phyloP scores from a whole-genome alignment of 2,888 invertebrate species.

The Chrysina gloriosa region DNA sequence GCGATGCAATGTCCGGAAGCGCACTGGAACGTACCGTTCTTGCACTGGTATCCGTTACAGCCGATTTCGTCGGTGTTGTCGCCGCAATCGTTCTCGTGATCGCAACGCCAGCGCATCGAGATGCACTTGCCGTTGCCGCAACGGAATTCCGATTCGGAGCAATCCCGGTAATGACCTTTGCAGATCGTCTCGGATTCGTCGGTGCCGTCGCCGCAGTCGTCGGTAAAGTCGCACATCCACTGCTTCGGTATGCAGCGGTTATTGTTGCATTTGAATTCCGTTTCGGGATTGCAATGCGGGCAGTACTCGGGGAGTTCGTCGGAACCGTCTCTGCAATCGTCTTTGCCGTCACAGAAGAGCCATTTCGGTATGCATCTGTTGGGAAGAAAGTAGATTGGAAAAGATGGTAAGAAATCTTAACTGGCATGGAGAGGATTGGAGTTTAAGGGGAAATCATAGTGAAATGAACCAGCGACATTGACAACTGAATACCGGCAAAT shows the following conservation, averaged over 20 bases:
- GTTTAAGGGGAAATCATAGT: too few relatives aligned
- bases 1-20: slow-evolving; percentile 93
- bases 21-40: slow-evolving; percentile 92
- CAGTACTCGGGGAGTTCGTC: slow-evolving; percentile 94
- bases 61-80: slow-evolving; percentile 92
- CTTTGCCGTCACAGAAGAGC: slow-evolving; percentile 98
- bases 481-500: too few relatives aligned
- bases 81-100: slow-evolving; percentile 96
- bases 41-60: slow-evolving; percentile 87
- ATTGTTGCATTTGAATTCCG: slow-evolving; percentile 94
- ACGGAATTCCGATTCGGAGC: slow-evolving; percentile 90
- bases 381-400: slow-evolving; percentile 51
- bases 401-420: too few relatives aligned
- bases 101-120: slow-evolving; percentile 92
- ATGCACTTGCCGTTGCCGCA: slow-evolving; percentile 92
- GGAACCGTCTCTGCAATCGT: slow-evolving; percentile 94
- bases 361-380: slow-evolving; percentile 93
- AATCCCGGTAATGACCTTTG: slow-evolving; percentile 85
- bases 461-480: too few relatives aligned
- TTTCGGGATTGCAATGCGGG: slow-evolving; percentile 86
- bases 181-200: slow-evolving; percentile 89
- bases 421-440: too few relatives aligned
- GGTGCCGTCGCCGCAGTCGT: slow-evolving; percentile 95
- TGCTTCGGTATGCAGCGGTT: slow-evolving; percentile 72
- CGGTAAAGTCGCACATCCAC: slow-evolving; percentile 96